Evolutionary conservation across 2,113 vertebrate species (phyloP).

Genomic region (Pogonocichla stellata): DNA sequence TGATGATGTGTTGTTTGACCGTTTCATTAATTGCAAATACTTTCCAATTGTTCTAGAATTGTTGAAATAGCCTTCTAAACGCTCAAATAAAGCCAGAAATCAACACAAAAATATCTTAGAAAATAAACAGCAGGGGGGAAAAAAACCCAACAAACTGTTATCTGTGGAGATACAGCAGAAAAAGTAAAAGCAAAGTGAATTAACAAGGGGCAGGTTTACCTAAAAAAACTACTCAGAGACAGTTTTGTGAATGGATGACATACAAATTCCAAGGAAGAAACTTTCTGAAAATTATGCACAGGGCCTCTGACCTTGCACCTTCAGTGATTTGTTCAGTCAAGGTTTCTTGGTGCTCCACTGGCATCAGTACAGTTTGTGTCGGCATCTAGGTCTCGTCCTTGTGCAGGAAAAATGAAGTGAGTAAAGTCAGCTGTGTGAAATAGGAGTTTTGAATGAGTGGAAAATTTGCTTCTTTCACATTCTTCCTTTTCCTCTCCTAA

Average conservation of each 20-base stretch:
- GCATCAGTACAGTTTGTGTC: not conserved
- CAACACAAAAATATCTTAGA: not conserved
- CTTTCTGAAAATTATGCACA: not conserved
- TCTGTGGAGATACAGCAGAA: not conserved
- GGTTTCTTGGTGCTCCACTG: not conserved
- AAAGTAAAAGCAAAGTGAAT: not conserved
- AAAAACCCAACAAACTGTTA: not conserved
- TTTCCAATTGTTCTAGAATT: not conserved
- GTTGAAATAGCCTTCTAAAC: not conserved
- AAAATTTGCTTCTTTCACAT: not conserved
- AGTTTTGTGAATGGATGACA: not conserved
- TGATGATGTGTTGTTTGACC: not conserved
- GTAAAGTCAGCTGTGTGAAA: not conserved
- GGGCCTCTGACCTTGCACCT: not conserved
- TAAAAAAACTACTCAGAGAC: not conserved
- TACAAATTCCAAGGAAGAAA: not conserved
- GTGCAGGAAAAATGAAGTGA: not conserved
- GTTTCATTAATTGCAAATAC: not conserved
- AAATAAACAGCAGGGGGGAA: not conserved
- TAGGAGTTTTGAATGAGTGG: not conserved
- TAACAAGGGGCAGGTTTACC: not conserved
- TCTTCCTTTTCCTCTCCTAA: not conserved
- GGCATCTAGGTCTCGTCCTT: not conserved
- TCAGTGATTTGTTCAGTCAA: not conserved
- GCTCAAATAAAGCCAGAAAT: not conserved